phyloP scores from a whole-genome alignment of 2,888 invertebrate genomes.

The Pandemis cinnamomeana region DNA sequence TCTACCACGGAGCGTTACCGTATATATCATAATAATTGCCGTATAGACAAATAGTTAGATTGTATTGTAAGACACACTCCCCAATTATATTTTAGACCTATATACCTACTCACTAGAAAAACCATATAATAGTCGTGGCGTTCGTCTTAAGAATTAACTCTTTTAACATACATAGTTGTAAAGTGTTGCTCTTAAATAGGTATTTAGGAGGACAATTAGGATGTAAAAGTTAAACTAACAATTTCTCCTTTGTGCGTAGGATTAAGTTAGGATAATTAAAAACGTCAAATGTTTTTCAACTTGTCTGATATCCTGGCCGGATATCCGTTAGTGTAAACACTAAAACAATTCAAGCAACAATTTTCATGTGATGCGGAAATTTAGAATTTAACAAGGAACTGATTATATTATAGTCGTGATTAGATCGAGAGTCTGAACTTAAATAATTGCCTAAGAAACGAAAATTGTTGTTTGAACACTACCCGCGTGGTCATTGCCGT shows the following conservation, averaged over 20 bases:
- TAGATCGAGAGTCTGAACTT: conserved; percentile 73
- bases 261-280: conserved; percentile 61
- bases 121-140: conserved; percentile 27
- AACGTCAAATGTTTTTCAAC: conserved; percentile 44
- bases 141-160: conserved; percentile 21
- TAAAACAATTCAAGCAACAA: conserved; percentile 69
- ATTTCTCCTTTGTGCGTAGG: conserved; percentile 74
- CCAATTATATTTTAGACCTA: conserved; percentile 38
- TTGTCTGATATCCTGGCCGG: conserved; percentile 45
- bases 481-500: conserved; percentile 15
- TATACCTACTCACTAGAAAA: conserved; percentile 39
- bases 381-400: conserved; percentile 63
- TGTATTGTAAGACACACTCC: conserved; percentile 26
- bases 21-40: conserved; percentile 41
- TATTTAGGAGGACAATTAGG: conserved; percentile 32
- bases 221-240: conserved; percentile 55
- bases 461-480: conserved; percentile 74
- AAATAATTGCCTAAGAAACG: conserved; percentile 56
- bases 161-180: conserved; percentile 35
- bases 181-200: conserved; percentile 33
- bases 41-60: conserved; percentile 32
- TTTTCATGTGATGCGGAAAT: conserved; percentile 56
- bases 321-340: conserved; percentile 52
- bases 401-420: conserved; percentile 65
- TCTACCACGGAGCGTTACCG: conserved; percentile 27